Base-by-base conservation (phyloP, 2,797 vertebrate species). In the Thunnus albacares region DNA sequence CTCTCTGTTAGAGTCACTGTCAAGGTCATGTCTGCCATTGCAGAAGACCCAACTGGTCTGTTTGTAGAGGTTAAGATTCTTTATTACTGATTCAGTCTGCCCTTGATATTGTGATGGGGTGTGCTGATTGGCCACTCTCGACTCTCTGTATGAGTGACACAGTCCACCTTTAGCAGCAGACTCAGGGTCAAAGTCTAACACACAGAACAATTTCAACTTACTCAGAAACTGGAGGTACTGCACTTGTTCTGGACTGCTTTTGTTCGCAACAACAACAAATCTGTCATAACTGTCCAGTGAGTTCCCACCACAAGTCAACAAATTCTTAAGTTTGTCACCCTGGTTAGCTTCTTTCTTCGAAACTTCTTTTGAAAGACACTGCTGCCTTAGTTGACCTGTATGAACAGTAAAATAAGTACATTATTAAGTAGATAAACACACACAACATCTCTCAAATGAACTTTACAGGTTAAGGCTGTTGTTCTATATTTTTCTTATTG, bases 21-120 rank as follows among this genome's bases (percentile, higher is more conserved):
- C 13, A 1, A 95, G 65, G 69, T 95, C 95, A 66, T 93, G 81
- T 70, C 95, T 93, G 28, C 96, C 95, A 73, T 96, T 97, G 81
- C 96, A 96, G 77, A 97, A 96, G 35, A 97, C 92, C 96, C 96
- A 97, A 53, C 95, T 96, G 49, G 94, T 94, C 78, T 97, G 96
- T 45, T 95, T 92, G 74, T 82, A 91, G 0, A 96, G 90, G 71
- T 96, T 96, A 3, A 96, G 88, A 7, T 83, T 85, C 45, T 92
- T 92, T 9, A 71, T 93, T 59, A 96, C 85, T 12, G 28, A 35
- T 14, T 79, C 58, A 28, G 78, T 81, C 5, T 77, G 91, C 8
- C 89, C 92, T 61, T 93, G 74, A 76, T 95, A 96, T 10, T 95
- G 92, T 38, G 38, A 57, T 58, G 96, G 95, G 3, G 47, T 91